phyloP scores from a whole-genome alignment of 2,797 vertebrate genomes.

The Merluccius polli region DNA sequence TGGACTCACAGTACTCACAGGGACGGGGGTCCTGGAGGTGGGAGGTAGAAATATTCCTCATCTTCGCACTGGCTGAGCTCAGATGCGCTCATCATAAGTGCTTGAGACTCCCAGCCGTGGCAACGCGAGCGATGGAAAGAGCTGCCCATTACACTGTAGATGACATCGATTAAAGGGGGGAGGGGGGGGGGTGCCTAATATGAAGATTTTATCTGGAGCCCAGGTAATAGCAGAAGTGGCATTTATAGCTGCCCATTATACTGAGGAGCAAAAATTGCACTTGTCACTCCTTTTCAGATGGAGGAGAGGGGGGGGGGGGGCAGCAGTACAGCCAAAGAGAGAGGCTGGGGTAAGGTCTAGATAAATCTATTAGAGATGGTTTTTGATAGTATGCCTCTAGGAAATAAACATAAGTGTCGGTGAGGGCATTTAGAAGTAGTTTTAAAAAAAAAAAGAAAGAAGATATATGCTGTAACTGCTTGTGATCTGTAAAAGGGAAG shows the following conservation, averaged over 20 bases:
- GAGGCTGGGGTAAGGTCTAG: neutral
- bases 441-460: neutral
- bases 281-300: neutral
- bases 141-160: neutral
- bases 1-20: too few relatives aligned
- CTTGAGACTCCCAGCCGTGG: neutral
- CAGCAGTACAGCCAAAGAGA: neutral
- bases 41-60: too few relatives aligned
- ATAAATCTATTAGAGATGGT: neutral
- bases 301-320: neutral
- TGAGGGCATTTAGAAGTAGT: neutral
- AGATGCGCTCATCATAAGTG: neutral
- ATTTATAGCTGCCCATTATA: slow-evolving; percentile 6
- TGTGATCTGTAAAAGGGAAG: too few relatives aligned
- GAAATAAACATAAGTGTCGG: neutral
- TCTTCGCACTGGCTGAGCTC: neutral
- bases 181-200: neutral
- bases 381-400: neutral
- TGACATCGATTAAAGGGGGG: neutral
- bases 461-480: too few relatives aligned
- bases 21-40: too few relatives aligned
- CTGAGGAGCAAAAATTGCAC: neutral
- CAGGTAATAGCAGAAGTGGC: neutral
- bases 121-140: neutral
- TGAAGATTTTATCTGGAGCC: neutral